Evolutionary conservation across 2,797 vertebrate species (phyloP).

Genomic region (Falco naumanni): DNA sequence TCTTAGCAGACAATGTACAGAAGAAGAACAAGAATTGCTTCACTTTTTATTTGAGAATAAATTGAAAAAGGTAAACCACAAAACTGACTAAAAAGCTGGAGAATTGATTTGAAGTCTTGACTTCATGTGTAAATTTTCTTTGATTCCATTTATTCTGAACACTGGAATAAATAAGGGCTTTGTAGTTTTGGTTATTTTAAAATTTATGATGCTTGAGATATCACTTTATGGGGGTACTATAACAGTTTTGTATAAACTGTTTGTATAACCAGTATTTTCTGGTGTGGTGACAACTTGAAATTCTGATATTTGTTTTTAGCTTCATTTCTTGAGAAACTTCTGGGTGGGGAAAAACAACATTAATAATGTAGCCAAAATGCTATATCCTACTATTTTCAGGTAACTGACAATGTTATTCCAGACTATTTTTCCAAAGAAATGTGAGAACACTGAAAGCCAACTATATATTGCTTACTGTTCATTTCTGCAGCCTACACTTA

Average conservation of each 20-base stretch:
- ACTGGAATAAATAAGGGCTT: neutral
- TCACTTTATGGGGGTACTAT: neutral
- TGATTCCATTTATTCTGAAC: neutral
- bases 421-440: neutral
- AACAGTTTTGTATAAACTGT: neutral
- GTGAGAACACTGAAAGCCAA: neutral
- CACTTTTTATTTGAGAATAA: conserved; percentile 98
- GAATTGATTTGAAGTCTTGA: neutral
- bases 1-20: conserved; percentile 87
- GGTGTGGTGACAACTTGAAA: neutral
- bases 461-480: neutral
- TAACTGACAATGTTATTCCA: neutral
- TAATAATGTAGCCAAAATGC: neutral
- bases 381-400: too few species aligned
- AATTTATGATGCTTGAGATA: neutral
- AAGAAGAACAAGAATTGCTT: conserved; percentile 93
- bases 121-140: neutral
- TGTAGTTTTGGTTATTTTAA: neutral
- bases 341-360: neutral
- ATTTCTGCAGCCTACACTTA: neutral
- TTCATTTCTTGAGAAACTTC: neutral
- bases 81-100: neutral
- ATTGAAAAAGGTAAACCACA: conserved; percentile 90
- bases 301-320: neutral
- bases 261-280: neutral